Evolutionary conservation across 2,888 invertebrate species (phyloP), one percentile per base, ranked within the genome.

Genomic region (Imbricaverruca yamaguchii): DNA sequence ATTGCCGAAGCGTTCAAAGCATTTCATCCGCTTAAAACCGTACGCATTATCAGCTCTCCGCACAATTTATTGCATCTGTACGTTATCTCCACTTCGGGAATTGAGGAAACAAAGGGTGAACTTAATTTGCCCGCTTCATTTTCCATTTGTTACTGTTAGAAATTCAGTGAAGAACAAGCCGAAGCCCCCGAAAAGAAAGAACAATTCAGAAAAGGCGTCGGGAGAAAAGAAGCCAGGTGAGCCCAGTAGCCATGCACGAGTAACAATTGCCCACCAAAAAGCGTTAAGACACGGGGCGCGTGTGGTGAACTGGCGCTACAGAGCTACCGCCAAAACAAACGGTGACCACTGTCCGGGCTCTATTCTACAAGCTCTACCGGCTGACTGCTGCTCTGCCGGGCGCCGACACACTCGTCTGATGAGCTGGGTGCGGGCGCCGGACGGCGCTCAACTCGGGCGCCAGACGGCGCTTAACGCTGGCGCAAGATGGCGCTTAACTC

Each of bases 241-340:
- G 39, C 74, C 74, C 74, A 55, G 74, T 55, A 74, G 74, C 53
- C 74, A 74, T 74, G 74, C 74, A 74, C n/a, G n/a, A 55, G 74
- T 53, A 21, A 74, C 18, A 55, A 18, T 6, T 21, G 53, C 53
- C 74, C 74, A 55, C 39, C 25, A 21, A 69, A 18, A 74, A 74
- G 74, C 74, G 55, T 55, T 53, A 74, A 21, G 9, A 55, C 55
- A 55, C 21, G 74, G 21, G 53, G 12, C 15, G 53, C 21, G 74
- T 74, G 74, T 74, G 15, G 74, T 74, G 74, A 55, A 55, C 53
- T 23, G 15, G 8, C 13, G 74, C 74, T 74, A 74, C 23, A 18
- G 39, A 39, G 55, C 74, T 74, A 74, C 74, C 39, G 39, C 25
- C 18, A 74, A 74, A 53, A 55, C 74, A 69, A 69, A 15, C 39